These are phyloP conservation scores for Phalacrocorax pelagicus DNA, from an alignment of 2,113 vertebrate genomes.

Conservation along the genomic window DNA sequence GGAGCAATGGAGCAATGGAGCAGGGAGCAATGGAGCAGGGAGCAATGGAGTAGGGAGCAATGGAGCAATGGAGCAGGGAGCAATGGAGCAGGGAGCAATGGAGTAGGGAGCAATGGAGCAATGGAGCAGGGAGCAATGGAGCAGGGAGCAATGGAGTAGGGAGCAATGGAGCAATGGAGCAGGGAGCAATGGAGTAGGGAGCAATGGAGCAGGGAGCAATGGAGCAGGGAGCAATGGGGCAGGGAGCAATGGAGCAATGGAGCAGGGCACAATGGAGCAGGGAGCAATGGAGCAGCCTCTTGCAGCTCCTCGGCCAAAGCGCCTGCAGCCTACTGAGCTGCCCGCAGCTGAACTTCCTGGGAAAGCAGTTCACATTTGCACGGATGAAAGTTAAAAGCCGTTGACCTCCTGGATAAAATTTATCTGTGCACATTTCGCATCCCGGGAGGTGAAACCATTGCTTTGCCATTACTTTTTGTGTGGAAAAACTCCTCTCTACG, in stretches of 20 bases:
- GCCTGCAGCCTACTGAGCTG: background rate
- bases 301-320: background rate
- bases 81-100: too few relatives aligned
- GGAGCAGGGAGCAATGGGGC: too few relatives aligned
- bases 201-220: too few relatives aligned
- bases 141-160: too few relatives aligned
- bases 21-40: background rate
- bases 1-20: background rate
- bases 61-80: too few relatives aligned
- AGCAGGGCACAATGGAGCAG: too few relatives aligned
- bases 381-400: background rate
- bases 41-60: too few relatives aligned
- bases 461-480: background rate
- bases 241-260: too few relatives aligned
- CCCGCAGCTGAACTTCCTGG: background rate
- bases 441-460: background rate
- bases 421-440: background rate
- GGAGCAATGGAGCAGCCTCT: background rate
- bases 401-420: slow-evolving; percentile 15
- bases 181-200: too few relatives aligned
- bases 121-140: background rate
- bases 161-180: too few relatives aligned
- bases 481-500: background rate
- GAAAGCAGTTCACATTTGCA: background rate
- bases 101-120: too few relatives aligned